Evolutionary conservation across 2,888 invertebrate genomes (phyloP).

Genomic region (Thalpophila matura): DNA sequence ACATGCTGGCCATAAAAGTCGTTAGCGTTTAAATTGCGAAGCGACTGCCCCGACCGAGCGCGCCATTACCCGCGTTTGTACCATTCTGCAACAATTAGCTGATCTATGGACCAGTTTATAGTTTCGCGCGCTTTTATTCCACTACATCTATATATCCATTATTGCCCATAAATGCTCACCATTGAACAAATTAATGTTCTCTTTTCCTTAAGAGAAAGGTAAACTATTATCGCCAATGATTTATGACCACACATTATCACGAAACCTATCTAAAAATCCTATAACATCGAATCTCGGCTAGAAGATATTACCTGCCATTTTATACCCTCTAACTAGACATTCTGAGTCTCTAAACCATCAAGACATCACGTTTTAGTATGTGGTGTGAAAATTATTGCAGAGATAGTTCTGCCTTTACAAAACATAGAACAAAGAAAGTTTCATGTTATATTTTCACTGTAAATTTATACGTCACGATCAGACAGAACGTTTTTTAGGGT

Average conservation of each 20-base stretch:
- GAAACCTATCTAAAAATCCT: constrained; percentile 45
- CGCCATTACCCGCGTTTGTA: constrained; percentile 71
- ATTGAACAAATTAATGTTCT: constrained; percentile 54
- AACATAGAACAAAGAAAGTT: constrained; percentile 19
- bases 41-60: constrained; percentile 68
- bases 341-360: constrained; percentile 45
- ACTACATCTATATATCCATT: constrained; percentile 37
- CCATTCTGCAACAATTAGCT: constrained; percentile 71
- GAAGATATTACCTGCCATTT: constrained; percentile 52
- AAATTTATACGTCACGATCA: no score
- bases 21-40: constrained; percentile 74
- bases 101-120: constrained; percentile 63
- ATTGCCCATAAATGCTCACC: constrained; percentile 52
- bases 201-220: constrained; percentile 35
- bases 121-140: constrained; percentile 55
- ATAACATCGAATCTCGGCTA: constrained; percentile 21
- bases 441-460: constrained; percentile 15
- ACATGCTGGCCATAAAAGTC: constrained; percentile 73
- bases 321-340: constrained; percentile 46
- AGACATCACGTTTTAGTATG: constrained; percentile 54
- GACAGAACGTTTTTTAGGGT: no score
- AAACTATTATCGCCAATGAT: constrained; percentile 54
- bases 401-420: constrained; percentile 18
- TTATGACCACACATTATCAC: constrained; percentile 56
- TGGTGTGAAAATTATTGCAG: constrained; percentile 37